Base-by-base conservation (phyloP, 2,113 vertebrate genomes). In the Chaetodon trifascialis region DNA sequence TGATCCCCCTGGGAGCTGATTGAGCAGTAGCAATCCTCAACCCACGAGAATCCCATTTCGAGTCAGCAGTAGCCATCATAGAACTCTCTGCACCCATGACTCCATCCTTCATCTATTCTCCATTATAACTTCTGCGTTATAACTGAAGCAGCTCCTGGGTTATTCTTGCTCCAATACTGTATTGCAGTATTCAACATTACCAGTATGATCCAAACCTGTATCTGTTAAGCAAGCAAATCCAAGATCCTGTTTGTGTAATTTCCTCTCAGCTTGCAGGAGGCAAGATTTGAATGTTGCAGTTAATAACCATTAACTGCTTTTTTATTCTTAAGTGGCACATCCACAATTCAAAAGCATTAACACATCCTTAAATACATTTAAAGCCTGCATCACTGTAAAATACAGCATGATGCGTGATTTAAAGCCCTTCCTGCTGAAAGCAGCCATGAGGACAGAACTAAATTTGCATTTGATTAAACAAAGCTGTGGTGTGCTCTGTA, bases 21-120 rank as follows among this genome's bases (percentile, higher is more conserved):
- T 52, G 78, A 64, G 59, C 65, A 72, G 73, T 34, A 64, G 77
- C 85, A 85, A 74, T 88, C 79, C 64, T 79, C 72, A 70, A 49
- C 51, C 84, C 70, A 63, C 82, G 83, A 79, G 46, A 86, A 86
- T 82, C 76, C 71, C 66, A 82, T 85, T 88, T 81, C 80, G 36
- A 73, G 67, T 81, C 79, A 78, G 72, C 76, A 58, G 86, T 36
- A 70, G 34, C 68, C 63, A 66, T 79, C 23, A 9, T 58, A 76
- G 40, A 88, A 86, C 85, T 79, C 52, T 70, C 58, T 80, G 73
- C 21, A 71, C 36, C 71, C 60, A 34, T 23, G 38, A 38, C 67
- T 80, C 66, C 40, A 76, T 83, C 70, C 55, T 74, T 70, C 42
- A 75, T 75, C 51, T 64, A 4, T 74, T 79, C 66, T 58, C 10